phyloP scores from a whole-genome alignment of 2,888 invertebrate genomes.

The Epinotia bilunana region DNA sequence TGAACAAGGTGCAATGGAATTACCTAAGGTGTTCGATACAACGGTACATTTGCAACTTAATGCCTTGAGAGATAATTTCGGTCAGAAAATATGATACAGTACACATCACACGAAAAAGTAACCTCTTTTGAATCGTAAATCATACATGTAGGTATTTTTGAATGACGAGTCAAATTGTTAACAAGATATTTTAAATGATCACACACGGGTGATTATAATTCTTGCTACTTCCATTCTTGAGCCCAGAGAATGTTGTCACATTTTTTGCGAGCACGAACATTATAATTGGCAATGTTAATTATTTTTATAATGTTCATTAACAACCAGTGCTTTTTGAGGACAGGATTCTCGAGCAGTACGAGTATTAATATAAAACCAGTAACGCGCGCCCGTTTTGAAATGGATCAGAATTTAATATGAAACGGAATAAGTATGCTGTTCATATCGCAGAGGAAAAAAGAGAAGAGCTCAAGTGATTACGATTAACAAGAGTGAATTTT shows the following conservation, averaged over 20 bases:
- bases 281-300: constrained; percentile 43
- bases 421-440: neutral
- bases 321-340: constrained; percentile 26
- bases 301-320: constrained; percentile 41
- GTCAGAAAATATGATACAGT: neutral
- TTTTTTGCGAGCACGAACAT: constrained; percentile 34
- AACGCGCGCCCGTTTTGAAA: constrained; percentile 18
- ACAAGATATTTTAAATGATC: constrained; percentile 40
- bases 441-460: neutral
- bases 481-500: constrained; percentile 1
- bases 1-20: too few relatives aligned
- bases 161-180: constrained; percentile 30
- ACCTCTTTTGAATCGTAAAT: constrained; percentile 14
- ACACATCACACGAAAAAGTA: neutral
- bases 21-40: too few relatives aligned
- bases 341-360: constrained; percentile 22
- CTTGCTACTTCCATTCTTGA: constrained; percentile 36
- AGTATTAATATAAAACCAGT: constrained; percentile 26
- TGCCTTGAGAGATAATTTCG: neutral
- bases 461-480: neutral
- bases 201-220: constrained; percentile 31
- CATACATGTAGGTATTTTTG: constrained; percentile 14
- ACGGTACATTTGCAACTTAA: too few relatives aligned
- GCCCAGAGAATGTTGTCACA: constrained; percentile 30
- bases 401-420: constrained; percentile 12